Evolutionary conservation across 1,140 invertebrate genomes (phyloP), one percentile per base, ranked within the genome.

Genomic region (Thaumetopoea pityocampa): DNA sequence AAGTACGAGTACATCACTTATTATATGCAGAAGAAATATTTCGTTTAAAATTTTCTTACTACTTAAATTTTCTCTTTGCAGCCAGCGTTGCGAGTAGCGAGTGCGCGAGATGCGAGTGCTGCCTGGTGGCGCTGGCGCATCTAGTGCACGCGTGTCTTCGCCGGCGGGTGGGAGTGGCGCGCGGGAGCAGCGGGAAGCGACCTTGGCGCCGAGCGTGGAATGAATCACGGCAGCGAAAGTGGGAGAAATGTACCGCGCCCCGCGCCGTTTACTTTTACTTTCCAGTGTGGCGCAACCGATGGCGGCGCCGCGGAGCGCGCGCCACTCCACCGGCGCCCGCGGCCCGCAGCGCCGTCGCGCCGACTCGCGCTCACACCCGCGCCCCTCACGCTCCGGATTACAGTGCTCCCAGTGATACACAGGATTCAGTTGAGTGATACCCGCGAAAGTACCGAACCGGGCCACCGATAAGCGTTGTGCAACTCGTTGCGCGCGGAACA

Each of bases 161-260:
- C 32, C 36, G 45, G 29, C 37, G 45, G 47, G 50, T 37, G 50
- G 46, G 35, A 47, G 32, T 32, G 33, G 26, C 33, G 51, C 54
- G 67, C 62, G 59, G 65, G 61, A 66, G 56, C 54, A 48, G 62
- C 65, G 66, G 71, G 72, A 73, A 64, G 61, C 68, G 70, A 78
- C 74, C 74, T 80, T 80, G 74, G 61, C 47, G 52, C 38, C 40
- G 45, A 36, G 40, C 34, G 46, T 35, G 65, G 58, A 51, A 44
- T 83, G 79, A 83, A 76, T 83, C 79, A 83, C 68, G 47, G 51
- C 67, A 62, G 76, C 79, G 82, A 85, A 85, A 85, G 82, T 85
- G 79, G 82, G 82, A 83, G 82, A 85, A 84, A 81, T 80, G 76
- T 62, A 58, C 51, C 68, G 61, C 76, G 67, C 70, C 67, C 70